Percentiles rank a stretch among this genome's conserved stretches.
These are phyloP conservation scores for Geotrypetes seraphini DNA, from an alignment of 2,797 vertebrate species.

Conservation along the genomic window DNA sequence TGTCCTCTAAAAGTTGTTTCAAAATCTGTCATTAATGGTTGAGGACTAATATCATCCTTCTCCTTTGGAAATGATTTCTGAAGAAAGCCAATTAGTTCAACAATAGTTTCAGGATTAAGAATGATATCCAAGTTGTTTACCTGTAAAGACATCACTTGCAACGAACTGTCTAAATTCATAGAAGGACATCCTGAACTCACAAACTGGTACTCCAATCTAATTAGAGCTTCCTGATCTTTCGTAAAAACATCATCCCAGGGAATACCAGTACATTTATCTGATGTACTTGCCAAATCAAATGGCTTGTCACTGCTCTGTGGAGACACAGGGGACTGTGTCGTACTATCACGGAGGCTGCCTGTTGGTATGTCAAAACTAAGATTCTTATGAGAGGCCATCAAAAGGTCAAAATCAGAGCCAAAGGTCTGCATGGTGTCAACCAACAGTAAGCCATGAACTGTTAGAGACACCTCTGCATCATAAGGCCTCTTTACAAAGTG, in stretches of 20 bases:
- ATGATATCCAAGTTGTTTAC: conserved; percentile 96
- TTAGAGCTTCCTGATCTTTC: conserved; percentile 81
- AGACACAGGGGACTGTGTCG: conserved; percentile 71
- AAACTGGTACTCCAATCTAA: conserved; percentile 93
- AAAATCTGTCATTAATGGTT: conserved; percentile 42
- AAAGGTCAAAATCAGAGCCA: conserved; percentile 89
- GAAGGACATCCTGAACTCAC: conserved; percentile 93
- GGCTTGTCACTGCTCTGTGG: conserved; percentile 20
- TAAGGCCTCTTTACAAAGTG: conserved; percentile 94
- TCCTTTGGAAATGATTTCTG: conserved; percentile 95
- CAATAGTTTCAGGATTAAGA: conserved; percentile 93
- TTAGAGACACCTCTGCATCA: conserved; percentile 83
- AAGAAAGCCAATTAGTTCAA: conserved; percentile 89
- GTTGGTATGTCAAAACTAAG: conserved; percentile 90
- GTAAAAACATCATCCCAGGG: conserved; percentile 17
- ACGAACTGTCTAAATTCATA: conserved; percentile 86
- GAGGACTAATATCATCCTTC: conserved; percentile 57
- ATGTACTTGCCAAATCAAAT: neutral
- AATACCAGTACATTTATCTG: conserved; percentile 36
- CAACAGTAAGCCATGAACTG: conserved; percentile 85
- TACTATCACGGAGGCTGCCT: conserved; percentile 81
- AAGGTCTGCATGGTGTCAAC: conserved; percentile 95
- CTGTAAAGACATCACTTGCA: conserved; percentile 85
- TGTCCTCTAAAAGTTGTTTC: conserved; percentile 51
- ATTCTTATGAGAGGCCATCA: conserved; percentile 95